Percentiles rank a stretch among this genome's conserved stretches.
Evolutionary conservation across 2,888 invertebrate species (phyloP).

Genomic region (Caenorhabditis zanzibari): DNA sequence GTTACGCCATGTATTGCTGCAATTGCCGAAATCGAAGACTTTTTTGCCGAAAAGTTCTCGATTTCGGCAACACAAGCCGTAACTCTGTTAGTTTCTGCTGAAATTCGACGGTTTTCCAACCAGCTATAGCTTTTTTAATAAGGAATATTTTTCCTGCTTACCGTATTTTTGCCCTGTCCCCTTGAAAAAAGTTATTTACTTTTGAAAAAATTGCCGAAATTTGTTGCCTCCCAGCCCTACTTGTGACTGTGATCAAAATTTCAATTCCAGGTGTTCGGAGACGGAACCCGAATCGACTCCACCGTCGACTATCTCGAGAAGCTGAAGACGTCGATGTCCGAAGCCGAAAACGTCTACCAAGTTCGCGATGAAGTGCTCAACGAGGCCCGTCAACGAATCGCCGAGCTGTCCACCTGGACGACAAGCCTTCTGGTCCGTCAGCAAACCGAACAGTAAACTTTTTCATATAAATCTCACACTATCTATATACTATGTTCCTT

Average conservation of each 20-base stretch:
- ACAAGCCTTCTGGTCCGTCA: constrained; percentile 68
- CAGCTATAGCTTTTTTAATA: too few species aligned
- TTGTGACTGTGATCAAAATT: background rate
- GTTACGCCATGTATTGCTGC: too few species aligned
- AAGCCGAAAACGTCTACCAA: constrained; percentile 70
- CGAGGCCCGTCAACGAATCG: constrained; percentile 72
- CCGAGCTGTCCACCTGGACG: constrained; percentile 70
- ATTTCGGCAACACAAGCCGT: too few species aligned
- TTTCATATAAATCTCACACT: background rate
- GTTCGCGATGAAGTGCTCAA: constrained; percentile 72
- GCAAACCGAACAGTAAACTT: constrained; percentile 52
- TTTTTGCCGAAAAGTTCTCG: too few species aligned
- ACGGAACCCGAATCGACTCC: constrained; percentile 64
- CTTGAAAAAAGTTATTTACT: too few species aligned
- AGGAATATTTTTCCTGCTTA: too few species aligned
- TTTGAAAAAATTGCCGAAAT: too few species aligned
- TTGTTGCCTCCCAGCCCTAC: background rate
- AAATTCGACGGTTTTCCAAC: too few species aligned
- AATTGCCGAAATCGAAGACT: too few species aligned
- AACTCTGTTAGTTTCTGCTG: too few species aligned
- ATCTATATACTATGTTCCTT: constrained; percentile 18
- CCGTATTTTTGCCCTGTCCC: too few species aligned
- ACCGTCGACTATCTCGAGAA: constrained; percentile 68
- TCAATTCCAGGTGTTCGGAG: constrained; percentile 67
- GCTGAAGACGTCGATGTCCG: constrained; percentile 60